Percentiles rank a stretch among this genome's conserved stretches.
Conservation (phyloP, 2,888 invertebrate species). For the Nemotelus pantherinus region DNA sequence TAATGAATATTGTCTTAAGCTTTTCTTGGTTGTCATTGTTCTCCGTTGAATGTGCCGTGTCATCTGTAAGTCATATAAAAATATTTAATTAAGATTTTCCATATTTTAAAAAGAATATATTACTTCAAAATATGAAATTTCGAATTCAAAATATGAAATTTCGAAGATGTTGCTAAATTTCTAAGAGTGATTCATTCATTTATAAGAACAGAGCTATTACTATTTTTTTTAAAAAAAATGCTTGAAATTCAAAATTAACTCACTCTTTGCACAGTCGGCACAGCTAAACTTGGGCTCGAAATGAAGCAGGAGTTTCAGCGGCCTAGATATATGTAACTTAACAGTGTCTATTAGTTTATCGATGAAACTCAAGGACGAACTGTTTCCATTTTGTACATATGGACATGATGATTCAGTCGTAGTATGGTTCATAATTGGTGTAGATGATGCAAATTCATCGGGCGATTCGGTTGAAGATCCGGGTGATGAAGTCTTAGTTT, state of each 20-base stretch:
- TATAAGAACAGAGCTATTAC: too few species aligned
- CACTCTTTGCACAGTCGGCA: slow-evolving; percentile 18
- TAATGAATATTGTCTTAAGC: background rate
- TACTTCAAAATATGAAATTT: background rate
- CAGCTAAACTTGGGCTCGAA: slow-evolving; percentile 23
- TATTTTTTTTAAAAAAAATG: background rate
- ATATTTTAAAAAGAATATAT: background rate
- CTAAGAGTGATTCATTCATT: too few species aligned
- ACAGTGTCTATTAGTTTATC: background rate
- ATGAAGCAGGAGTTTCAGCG: slow-evolving; percentile 18
- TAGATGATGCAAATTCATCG: too few species aligned
- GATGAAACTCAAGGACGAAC: background rate
- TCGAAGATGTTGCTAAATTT: too few species aligned
- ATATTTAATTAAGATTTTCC: background rate
- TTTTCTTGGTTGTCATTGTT: background rate
- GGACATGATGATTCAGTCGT: too few species aligned
- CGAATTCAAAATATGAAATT: too few species aligned
- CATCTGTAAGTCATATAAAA: background rate
- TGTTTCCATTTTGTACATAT: too few species aligned
- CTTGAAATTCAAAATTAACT: background rate
- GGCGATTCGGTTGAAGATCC: too few species aligned
- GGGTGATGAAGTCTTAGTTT: too few species aligned
- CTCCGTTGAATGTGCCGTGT: background rate
- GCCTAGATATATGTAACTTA: slow-evolving; percentile 20
- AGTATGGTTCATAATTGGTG: too few species aligned